These are phyloP conservation scores for Ethmia dodecea DNA, from an alignment of 2,888 invertebrate genomes.

Conservation along the genomic window DNA sequence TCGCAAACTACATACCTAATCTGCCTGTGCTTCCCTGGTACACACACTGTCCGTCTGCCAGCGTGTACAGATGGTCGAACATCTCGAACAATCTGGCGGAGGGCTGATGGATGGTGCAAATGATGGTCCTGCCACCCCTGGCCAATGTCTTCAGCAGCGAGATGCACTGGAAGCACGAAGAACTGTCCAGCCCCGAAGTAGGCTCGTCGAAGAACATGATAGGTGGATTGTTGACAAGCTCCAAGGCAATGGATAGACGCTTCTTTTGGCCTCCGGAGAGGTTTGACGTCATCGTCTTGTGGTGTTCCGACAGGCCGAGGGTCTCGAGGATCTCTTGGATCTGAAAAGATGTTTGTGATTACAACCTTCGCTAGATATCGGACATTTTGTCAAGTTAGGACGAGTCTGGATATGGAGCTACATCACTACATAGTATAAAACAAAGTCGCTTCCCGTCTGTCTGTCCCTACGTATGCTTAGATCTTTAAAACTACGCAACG, in stretches of 20 bases:
- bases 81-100: slow-evolving; percentile 97
- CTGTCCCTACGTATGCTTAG: too few species aligned
- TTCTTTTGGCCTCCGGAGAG: slow-evolving; percentile 97
- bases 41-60: slow-evolving; percentile 96
- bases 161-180: slow-evolving; percentile 96
- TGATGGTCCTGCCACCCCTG: slow-evolving; percentile 93
- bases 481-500: too few species aligned
- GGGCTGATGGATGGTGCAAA: slow-evolving; percentile 97
- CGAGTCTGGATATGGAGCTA: too few species aligned
- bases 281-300: slow-evolving; percentile 93
- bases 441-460: too few species aligned
- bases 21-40: slow-evolving; percentile 94
- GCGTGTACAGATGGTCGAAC: slow-evolving; percentile 96
- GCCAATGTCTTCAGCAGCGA: slow-evolving; percentile 92
- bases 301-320: slow-evolving; percentile 90
- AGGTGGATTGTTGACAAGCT: slow-evolving; percentile 97
- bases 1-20: slow-evolving; percentile 79
- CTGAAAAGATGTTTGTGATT: too few species aligned
- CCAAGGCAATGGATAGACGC: slow-evolving; percentile 94
- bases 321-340: slow-evolving; percentile 95
- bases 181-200: slow-evolving; percentile 96
- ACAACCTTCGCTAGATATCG: too few species aligned
- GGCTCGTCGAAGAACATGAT: slow-evolving; percentile 99
- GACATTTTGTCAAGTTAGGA: too few species aligned
- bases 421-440: too few species aligned